A percentile compares a stretch with the other conserved stretches of the same genome.
Evolutionary conservation across 2,888 invertebrate genomes (phyloP).

Genomic region (Choreutis nemorana): DNA sequence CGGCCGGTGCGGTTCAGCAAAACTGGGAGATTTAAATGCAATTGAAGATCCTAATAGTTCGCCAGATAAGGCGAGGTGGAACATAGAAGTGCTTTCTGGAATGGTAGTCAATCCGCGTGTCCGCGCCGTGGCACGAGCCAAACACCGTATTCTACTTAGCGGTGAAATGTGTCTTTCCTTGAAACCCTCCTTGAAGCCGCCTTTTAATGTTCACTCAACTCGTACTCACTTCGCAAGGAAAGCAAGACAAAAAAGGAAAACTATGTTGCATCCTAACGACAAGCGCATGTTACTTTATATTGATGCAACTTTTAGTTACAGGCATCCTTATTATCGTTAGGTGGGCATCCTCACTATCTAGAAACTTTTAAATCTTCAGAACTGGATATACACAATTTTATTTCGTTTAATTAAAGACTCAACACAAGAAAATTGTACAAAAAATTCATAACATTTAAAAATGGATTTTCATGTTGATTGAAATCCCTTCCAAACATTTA

Average conservation of each 20-base stretch:
- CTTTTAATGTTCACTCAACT: slow-evolving; percentile 21
- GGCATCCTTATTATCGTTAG: too few species aligned
- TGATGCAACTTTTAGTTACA: too few species aligned
- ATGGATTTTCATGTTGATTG: background rate
- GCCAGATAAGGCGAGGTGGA: slow-evolving; percentile 26
- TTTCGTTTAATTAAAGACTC: too few species aligned
- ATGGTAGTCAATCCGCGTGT: slow-evolving; percentile 47
- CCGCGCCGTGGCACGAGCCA: slow-evolving; percentile 23
- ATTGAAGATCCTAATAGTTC: slow-evolving; percentile 14
- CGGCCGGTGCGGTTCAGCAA: background rate
- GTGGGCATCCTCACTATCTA: too few species aligned
- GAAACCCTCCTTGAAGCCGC: slow-evolving; percentile 19
- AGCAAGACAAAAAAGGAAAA: too few species aligned
- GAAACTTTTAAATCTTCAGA: too few species aligned
- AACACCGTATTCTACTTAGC: slow-evolving; percentile 59
- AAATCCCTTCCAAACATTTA: slow-evolving; percentile 9
- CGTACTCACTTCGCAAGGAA: slow-evolving; percentile 14
- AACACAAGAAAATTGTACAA: background rate
- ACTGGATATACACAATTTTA: too few species aligned
- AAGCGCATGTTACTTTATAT: too few species aligned
- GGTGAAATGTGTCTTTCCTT: slow-evolving; percentile 45
- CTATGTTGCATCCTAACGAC: too few species aligned
- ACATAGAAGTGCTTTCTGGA: slow-evolving; percentile 32
- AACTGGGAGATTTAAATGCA: slow-evolving; percentile 12
- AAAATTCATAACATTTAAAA: background rate